Percentiles rank a stretch among this genome's conserved stretches.
phyloP scores from a whole-genome alignment of 2,113 vertebrate genomes.

The Tonatia bakeri region DNA sequence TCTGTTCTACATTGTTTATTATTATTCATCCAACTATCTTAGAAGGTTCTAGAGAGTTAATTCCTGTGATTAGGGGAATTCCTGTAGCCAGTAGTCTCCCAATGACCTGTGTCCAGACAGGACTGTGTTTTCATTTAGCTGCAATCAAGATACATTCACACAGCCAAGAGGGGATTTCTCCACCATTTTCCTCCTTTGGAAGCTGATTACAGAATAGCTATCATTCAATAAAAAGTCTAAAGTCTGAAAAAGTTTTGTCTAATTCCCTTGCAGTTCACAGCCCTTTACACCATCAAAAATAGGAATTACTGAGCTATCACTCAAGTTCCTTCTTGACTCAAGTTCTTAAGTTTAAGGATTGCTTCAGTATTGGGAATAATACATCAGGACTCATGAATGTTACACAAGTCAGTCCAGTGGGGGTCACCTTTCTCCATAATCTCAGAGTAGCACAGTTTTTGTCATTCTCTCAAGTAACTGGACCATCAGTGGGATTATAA shows the following conservation, averaged over 20 bases:
- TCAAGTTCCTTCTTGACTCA: slow-evolving; percentile 35
- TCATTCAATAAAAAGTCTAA: not conserved
- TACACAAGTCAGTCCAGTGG: not conserved
- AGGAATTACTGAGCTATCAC: not conserved
- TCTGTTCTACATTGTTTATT: slow-evolving; percentile 25
- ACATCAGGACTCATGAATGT: not conserved
- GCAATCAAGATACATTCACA: not conserved
- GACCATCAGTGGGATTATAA: not conserved
- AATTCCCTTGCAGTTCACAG: slow-evolving; percentile 6
- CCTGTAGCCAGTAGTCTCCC: not conserved
- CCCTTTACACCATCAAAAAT: not conserved
- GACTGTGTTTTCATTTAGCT: not conserved
- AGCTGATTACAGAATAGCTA: not conserved
- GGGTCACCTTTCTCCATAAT: not conserved
- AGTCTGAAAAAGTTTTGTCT: not conserved
- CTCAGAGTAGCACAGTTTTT: not conserved
- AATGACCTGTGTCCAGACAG: not conserved
- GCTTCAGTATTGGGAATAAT: not conserved
- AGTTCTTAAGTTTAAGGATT: slow-evolving; percentile 31
- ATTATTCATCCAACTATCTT: not conserved
- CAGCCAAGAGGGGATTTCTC: not conserved
- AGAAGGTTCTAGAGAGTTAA: not conserved
- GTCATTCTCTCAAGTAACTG: not conserved
- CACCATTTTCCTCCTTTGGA: not conserved
- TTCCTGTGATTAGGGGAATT: not conserved